Evolutionary conservation across 2,113 vertebrate genomes (phyloP), one percentile per base, ranked within the genome.

Genomic region (Tychaedon coryphoeus): DNA sequence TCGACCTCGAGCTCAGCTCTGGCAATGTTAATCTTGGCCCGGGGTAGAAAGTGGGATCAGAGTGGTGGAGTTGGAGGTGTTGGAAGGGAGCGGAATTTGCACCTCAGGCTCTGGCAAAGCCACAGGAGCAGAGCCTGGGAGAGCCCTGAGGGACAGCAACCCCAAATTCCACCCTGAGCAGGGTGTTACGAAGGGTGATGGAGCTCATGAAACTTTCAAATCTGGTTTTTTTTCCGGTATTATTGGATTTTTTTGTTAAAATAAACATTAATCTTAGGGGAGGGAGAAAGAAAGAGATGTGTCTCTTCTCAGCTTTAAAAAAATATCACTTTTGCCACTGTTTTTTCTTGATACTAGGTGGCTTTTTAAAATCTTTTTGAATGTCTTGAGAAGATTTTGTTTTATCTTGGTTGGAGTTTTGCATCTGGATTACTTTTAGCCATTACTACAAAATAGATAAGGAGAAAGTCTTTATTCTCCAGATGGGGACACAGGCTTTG

Each of bases 11-110:
- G 70, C 82, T 92, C 71, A 25, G 7, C 20, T 66, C 47, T 66
- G 60, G 16, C 26, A 53, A 62, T 96, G 79, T 96, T 95, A 66
- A 22, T 95, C 31, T 97, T 95, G 95, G 91, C 88, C 80, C 71
- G 4, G 75, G 0, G 1, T n/a, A 13, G 38, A 36, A 45, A 69
- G 81, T 79, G 85, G 86, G 88, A 56, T 57, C 1, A 3, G 75
- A 74, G 88, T 38, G 82, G 62, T 24, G 56, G 33, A 17, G 60
- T 4, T 74, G 71, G 36, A 94, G 88, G 83, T 64, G 91, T 71
- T 70, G 94, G 91, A 66, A 66, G 51, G 88, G 86, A 62, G 34
- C 14, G 51, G 94, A 94, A 96, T 96, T 83, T 47, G 48, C n/a
- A 47, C 92, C 42, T 0, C 81, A 67, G 82, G 7, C 77, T 81